Evolutionary conservation across 2,113 vertebrate genomes (phyloP).

Genomic region (Sinocyclocheilus maitianheensis): DNA sequence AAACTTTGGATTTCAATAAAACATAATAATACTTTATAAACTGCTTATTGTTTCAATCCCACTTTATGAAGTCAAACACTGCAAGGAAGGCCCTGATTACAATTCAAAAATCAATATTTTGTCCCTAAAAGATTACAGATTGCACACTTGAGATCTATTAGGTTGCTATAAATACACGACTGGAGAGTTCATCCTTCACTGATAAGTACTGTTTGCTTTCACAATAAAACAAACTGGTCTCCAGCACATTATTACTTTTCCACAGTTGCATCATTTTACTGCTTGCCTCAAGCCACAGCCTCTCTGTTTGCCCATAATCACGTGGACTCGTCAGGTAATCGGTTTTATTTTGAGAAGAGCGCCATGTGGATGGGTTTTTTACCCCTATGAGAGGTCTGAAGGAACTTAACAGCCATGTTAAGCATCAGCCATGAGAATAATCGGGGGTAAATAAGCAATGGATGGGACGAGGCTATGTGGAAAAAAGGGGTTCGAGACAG

Average conservation of each 20-base stretch:
- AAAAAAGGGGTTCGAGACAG: background rate
- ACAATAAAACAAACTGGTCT: constrained; percentile 1
- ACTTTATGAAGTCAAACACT: background rate
- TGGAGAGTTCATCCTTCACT: background rate
- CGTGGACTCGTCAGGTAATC: background rate
- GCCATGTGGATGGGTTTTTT: background rate
- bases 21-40: constrained; percentile 51
- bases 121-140: background rate
- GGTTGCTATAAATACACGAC: constrained; percentile 8
- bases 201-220: constrained; percentile 34
- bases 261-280: constrained; percentile 30
- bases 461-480: background rate
- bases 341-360: constrained; percentile 28
- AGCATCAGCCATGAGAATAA: constrained; percentile 12
- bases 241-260: constrained; percentile 43
- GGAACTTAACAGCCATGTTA: background rate
- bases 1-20: constrained; percentile 53
- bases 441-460: constrained; percentile 11
- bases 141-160: background rate
- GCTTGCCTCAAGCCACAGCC: background rate
- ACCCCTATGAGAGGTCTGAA: background rate
- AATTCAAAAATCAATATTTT: background rate
- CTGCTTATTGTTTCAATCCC: constrained; percentile 47
- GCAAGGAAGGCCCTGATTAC: background rate
- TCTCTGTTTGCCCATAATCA: constrained; percentile 37